Evolutionary conservation across 2,797 vertebrate genomes (phyloP).

Genomic region (Oreochromis mossambicus): DNA sequence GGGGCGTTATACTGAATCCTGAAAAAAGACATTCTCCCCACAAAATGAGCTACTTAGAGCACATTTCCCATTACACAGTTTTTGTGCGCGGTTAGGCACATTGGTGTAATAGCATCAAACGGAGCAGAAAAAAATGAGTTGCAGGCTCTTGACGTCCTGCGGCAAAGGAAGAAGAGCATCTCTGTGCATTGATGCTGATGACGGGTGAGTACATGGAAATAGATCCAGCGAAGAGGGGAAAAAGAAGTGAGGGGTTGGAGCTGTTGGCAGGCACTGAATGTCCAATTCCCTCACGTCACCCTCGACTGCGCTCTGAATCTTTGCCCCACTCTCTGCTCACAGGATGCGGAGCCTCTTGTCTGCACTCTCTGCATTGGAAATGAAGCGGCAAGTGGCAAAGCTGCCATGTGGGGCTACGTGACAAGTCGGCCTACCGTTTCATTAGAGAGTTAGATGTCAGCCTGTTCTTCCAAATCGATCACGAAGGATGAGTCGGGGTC

Average conservation of each 20-base stretch:
- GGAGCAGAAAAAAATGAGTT: background rate
- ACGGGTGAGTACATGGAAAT: constrained; percentile 45
- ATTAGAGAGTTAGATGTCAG: background rate
- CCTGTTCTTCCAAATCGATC: background rate
- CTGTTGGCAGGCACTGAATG: constrained; percentile 71
- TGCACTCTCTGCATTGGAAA: constrained; percentile 9
- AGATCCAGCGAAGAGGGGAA: constrained; percentile 6
- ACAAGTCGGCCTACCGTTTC: background rate
- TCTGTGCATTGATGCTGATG: constrained; percentile 61
- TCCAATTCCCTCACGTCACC: constrained; percentile 40
- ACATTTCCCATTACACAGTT: constrained; percentile 22
- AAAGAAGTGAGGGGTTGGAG: constrained; percentile 18
- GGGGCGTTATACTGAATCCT: background rate
- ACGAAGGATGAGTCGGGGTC: background rate
- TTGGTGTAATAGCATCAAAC: constrained; percentile 17
- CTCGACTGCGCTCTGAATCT: constrained; percentile 12
- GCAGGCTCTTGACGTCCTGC: constrained; percentile 43
- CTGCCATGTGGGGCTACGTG: background rate
- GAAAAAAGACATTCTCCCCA: constrained; percentile 17
- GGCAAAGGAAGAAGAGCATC: constrained; percentile 54
- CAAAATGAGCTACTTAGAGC: background rate
- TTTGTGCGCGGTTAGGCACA: background rate
- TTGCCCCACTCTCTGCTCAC: constrained; percentile 16
- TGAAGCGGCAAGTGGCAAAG: constrained; percentile 14
- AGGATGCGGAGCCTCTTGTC: constrained; percentile 46